phyloP scores from a whole-genome alignment of 2,113 vertebrate species.

The Lagopus leucura region DNA sequence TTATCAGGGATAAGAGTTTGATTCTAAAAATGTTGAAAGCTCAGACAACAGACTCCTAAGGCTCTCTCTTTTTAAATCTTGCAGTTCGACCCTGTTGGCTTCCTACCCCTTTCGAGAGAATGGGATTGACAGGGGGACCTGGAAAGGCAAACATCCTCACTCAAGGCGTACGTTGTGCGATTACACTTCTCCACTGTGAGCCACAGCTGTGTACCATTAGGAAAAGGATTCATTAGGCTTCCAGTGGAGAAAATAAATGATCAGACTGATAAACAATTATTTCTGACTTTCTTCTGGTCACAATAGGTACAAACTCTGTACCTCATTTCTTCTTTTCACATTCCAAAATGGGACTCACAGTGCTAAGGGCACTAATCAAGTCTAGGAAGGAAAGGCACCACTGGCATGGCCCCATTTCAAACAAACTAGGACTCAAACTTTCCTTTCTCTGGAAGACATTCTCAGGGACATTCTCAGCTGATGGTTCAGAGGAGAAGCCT shows the following conservation, averaged over 20 bases:
- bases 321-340: neutral
- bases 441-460: neutral
- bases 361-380: accelerated
- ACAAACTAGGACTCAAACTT: neutral
- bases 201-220: neutral
- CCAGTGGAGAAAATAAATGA: neutral
- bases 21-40: neutral
- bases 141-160: neutral
- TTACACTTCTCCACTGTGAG: neutral
- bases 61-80: neutral
- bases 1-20: neutral
- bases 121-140: accelerated
- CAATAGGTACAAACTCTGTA: neutral
- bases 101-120: neutral
- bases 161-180: accelerated
- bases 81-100: neutral
- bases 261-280: neutral
- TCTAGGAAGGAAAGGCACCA: neutral
- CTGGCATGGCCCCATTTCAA: neutral
- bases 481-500: neutral
- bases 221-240: neutral
- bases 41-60: neutral
- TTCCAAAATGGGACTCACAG: neutral
- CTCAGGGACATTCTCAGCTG: neutral
- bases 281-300: neutral